phyloP scores from a whole-genome alignment of 2,888 invertebrate species.

The Metalampra italica region DNA sequence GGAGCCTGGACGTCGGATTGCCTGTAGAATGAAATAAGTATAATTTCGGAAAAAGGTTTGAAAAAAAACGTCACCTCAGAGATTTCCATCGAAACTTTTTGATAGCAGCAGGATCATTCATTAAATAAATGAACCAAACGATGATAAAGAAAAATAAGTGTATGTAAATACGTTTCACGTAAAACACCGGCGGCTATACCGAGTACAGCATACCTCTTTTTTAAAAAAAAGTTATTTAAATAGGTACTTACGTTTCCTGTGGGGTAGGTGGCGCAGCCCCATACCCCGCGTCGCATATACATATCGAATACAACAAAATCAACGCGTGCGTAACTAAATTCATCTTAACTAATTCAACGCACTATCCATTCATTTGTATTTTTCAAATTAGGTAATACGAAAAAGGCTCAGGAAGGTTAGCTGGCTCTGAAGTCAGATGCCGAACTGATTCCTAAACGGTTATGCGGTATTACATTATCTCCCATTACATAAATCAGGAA shows the following conservation, averaged over 20 bases:
- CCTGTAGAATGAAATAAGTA: slow-evolving; percentile 33
- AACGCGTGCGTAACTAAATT: slow-evolving; percentile 39
- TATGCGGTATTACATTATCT: slow-evolving; percentile 32
- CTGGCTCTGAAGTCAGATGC: slow-evolving; percentile 41
- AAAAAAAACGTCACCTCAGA: no score
- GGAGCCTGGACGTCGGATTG: slow-evolving; percentile 67
- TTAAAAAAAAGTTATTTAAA: not conserved
- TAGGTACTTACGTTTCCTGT: slow-evolving; percentile 37
- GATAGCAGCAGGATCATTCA: no score
- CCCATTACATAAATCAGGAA: slow-evolving; percentile 46
- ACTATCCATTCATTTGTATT: slow-evolving; percentile 32
- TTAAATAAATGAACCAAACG: no score
- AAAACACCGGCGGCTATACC: no score
- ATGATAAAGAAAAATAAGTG: no score
- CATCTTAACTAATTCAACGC: slow-evolving; percentile 27
- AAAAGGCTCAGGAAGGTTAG: slow-evolving; percentile 38
- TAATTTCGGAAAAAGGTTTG: no score
- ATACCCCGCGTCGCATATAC: slow-evolving; percentile 49
- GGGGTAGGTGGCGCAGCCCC: slow-evolving; percentile 24
- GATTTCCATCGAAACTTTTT: no score
- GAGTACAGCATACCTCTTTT: no score
- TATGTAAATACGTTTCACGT: no score
- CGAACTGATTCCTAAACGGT: slow-evolving; percentile 44
- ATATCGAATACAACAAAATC: slow-evolving; percentile 42
- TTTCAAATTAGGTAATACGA: slow-evolving; percentile 15